Conservation (phyloP, 2,113 vertebrate genomes). For the Thamnophis sirtalis region DNA sequence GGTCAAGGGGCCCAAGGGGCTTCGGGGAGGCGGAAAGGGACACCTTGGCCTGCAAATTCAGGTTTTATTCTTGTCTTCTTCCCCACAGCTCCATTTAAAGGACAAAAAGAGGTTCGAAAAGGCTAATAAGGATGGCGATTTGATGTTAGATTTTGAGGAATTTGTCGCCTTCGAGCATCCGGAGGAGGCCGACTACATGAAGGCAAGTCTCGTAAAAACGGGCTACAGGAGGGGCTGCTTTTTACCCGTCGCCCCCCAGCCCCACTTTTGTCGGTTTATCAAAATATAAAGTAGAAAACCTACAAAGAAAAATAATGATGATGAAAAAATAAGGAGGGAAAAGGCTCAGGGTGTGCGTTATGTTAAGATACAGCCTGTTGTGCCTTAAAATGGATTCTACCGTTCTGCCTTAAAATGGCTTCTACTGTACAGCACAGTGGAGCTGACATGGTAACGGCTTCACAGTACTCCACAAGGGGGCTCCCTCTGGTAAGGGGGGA, state of each 20-base stretch:
- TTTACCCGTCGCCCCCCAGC: too few relatives aligned
- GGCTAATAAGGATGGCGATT: conserved; percentile 76
- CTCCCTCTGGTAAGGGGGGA: too few relatives aligned
- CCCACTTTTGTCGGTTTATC: background rate
- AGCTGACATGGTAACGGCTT: too few relatives aligned
- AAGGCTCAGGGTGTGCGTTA: too few relatives aligned
- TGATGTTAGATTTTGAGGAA: conserved; percentile 80
- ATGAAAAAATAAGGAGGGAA: too few relatives aligned
- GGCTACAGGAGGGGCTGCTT: fast-evolving
- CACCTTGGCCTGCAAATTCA: background rate
- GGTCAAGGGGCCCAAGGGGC: too few relatives aligned
- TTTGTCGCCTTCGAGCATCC: conserved; percentile 94
- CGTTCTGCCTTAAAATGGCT: too few relatives aligned
- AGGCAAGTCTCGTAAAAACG: conserved; percentile 69
- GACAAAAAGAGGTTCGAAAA: conserved; percentile 90
- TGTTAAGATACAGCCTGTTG: too few relatives aligned
- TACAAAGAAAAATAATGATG: too few relatives aligned
- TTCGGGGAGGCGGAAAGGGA: background rate
- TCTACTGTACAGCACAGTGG: too few relatives aligned
- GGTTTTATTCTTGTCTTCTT: conserved; percentile 17
- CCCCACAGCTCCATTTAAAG: conserved; percentile 84
- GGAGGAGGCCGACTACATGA: conserved; percentile 92
- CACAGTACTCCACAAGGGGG: too few relatives aligned
- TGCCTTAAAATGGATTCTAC: too few relatives aligned
- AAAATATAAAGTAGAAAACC: background rate